Base-by-base conservation (phyloP, 1,140 invertebrate species). In the Papilio polytes region DNA sequence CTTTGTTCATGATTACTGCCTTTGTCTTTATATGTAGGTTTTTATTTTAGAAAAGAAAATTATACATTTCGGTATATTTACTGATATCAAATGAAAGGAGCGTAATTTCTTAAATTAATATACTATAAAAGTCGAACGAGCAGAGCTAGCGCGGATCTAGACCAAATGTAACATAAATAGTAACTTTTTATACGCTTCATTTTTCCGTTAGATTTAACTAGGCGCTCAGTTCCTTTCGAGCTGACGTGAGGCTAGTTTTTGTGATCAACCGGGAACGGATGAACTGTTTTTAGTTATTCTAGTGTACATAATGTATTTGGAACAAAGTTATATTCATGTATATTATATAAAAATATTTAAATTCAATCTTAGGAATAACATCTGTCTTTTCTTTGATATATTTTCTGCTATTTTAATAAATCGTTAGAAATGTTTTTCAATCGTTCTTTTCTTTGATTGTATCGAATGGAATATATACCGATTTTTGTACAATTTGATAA, bases 141-240 rank as follows among this genome's bases (percentile, higher is more conserved):
- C 22, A 12, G 59, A 63, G 20, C 56, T 59, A 70, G 26, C 26
- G 18, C 63, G 63, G 26, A 70, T 31, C 26, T 70, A 70, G 63
- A 70, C 63, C 63, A 36, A 70, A 70, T 26, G 44, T 51, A 48
- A 76, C 46, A 74, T 74, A 22, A 74, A 74, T 48, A 51, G 44
- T 22, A 12, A 74, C 73, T 76, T 76, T 76, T 76, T 76, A 76
- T 74, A 2, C n/a, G 9, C 20, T 46, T 51, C 44, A 76, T 48
- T 76, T 76, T 76, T 76, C 74, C 74, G 74, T 76, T 48, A 76
- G 41, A 46, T 76, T 6, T 22, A 76, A 76, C 74, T 76, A 51
- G 46, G 74, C 46, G 74, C 26, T 31, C 22, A 76, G 74, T 46
- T 76, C 44, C 41, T 46, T 76, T 51, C 44, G 46, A 76, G 46